Percentiles rank a stretch among this genome's conserved stretches.
phyloP scores from a whole-genome alignment of 2,113 vertebrate genomes.

The Propithecus coquereli region DNA sequence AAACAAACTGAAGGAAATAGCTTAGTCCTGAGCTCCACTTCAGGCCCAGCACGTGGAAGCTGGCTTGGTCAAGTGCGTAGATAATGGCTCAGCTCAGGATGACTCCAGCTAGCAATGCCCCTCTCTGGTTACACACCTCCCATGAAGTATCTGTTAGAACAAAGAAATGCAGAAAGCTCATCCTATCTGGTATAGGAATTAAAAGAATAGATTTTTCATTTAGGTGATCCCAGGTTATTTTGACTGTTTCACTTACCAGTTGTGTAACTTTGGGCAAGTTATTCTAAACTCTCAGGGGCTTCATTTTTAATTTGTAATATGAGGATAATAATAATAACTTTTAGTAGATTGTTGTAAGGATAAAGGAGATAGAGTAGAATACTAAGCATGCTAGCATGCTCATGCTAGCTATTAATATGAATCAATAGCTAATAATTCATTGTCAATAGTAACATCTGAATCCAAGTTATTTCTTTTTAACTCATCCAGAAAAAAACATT shows the following conservation, averaged over 20 bases:
- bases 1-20: neutral
- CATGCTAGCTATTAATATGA: neutral
- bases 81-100: neutral
- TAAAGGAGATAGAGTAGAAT: neutral
- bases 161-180: neutral
- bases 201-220: neutral
- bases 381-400: neutral
- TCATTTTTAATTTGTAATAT: neutral
- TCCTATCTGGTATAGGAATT: neutral
- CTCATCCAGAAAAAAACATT: neutral
- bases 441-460: neutral
- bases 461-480: neutral
- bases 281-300: neutral
- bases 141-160: neutral
- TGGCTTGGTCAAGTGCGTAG: neutral
- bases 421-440: neutral
- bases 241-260: neutral
- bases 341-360: neutral
- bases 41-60: neutral
- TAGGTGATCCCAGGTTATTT: neutral
- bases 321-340: neutral
- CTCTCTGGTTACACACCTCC: neutral
- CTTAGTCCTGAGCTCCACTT: neutral
- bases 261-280: neutral
- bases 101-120: neutral